phyloP scores from a whole-genome alignment of 2,888 invertebrate genomes.

The Eupithecia centaureata region DNA sequence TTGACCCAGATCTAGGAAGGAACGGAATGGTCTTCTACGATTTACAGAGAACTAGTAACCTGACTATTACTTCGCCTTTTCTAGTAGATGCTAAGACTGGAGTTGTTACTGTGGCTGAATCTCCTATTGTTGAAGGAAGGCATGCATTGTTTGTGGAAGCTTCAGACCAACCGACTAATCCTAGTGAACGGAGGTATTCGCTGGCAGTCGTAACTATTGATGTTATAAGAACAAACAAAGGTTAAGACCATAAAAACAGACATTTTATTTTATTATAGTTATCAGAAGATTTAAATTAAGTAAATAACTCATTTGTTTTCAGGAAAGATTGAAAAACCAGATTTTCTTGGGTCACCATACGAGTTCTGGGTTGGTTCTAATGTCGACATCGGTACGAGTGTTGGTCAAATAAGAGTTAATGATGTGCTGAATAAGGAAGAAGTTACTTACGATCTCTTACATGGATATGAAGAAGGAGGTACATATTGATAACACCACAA shows the following conservation, averaged over 20 bases:
- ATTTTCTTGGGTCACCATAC: conserved; percentile 93
- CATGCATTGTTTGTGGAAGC: conserved; percentile 94
- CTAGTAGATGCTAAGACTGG: conserved; percentile 89
- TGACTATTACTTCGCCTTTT: conserved; percentile 87
- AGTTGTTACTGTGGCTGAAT: conserved; percentile 86
- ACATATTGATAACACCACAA: conserved; percentile 19
- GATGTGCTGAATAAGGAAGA: conserved; percentile 87
- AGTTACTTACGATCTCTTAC: conserved; percentile 90
- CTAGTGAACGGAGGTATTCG: conserved; percentile 91
- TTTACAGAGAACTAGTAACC: conserved; percentile 87
- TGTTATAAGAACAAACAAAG: conserved; percentile 84
- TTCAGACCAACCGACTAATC: conserved; percentile 92
- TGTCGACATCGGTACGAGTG: conserved; percentile 92
- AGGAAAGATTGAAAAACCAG: conserved; percentile 86
- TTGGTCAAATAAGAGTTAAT: conserved; percentile 92
- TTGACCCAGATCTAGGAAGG: conserved; percentile 91
- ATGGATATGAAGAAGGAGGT: conserved; percentile 94
- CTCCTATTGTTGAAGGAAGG: conserved; percentile 87
- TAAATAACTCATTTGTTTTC: conserved; percentile 38
- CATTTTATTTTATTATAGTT: background rate
- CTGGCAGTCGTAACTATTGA: conserved; percentile 94
- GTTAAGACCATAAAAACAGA: conserved; percentile 48
- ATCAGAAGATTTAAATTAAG: background rate
- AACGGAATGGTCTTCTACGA: conserved; percentile 90
- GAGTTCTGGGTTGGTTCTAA: conserved; percentile 96